Evolutionary conservation across 1,140 invertebrate genomes (phyloP).

Genomic region (Bombus haemorrhoidalis): DNA sequence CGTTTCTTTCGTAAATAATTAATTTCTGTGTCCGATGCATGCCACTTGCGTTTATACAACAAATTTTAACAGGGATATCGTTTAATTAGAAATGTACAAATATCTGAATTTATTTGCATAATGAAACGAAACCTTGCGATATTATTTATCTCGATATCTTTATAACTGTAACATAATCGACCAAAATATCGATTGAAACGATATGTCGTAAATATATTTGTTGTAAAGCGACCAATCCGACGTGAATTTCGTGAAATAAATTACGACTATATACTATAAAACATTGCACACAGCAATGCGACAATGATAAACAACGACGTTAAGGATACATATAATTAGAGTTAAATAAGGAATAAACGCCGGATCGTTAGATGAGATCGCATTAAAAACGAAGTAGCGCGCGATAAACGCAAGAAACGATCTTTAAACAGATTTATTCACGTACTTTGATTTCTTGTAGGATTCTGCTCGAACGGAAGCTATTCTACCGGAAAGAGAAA

Average conservation of each 20-base stretch:
- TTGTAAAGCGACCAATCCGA: not conserved
- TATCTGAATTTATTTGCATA: no score
- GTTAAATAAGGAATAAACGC: not conserved
- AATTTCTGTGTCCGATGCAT: not conserved
- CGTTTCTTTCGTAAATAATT: not conserved
- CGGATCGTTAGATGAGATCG: not conserved
- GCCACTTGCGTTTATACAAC: not conserved
- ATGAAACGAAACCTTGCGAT: not conserved
- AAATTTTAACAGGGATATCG: not conserved
- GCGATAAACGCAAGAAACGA: not conserved
- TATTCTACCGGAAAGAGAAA: conserved; percentile 26
- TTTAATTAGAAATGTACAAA: not conserved
- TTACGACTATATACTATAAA: no score
- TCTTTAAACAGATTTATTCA: not conserved
- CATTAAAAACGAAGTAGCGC: not conserved
- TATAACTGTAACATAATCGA: no score
- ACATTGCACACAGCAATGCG: not conserved
- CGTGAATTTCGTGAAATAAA: not conserved
- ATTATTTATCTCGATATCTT: not conserved
- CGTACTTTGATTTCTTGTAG: not conserved
- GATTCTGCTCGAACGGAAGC: conserved; percentile 15
- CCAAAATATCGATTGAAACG: no score
- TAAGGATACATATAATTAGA: not conserved
- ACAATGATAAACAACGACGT: not conserved
- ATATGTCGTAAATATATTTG: not conserved